Conservation (phyloP, 1,140 invertebrate genomes). For the Mycetomoellerius zeteki region DNA sequence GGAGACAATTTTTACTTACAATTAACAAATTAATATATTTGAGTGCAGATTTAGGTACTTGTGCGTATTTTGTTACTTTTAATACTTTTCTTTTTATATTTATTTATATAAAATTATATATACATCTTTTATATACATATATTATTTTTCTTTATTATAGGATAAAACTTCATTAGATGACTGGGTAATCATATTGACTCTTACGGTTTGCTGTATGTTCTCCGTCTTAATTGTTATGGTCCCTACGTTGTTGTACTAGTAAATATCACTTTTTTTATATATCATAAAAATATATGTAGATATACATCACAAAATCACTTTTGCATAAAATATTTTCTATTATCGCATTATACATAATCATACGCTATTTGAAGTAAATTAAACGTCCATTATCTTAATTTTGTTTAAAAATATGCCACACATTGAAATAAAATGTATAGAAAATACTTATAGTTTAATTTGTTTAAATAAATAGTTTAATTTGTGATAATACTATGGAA, state of each 20-base stretch:
- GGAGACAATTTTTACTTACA: background rate
- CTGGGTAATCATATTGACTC: background rate
- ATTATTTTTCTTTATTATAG: slow-evolving; percentile 11
- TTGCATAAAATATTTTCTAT: background rate
- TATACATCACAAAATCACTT: background rate
- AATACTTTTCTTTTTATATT: slow-evolving; percentile 4
- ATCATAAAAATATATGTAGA: background rate
- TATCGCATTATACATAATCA: background rate
- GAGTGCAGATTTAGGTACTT: background rate
- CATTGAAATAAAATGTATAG: background rate
- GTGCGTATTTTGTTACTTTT: background rate
- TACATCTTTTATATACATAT: background rate
- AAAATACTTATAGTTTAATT: background rate
- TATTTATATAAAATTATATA: slow-evolving; percentile 22
- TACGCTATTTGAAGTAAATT: background rate
- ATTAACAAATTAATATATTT: background rate
- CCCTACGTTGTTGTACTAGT: slow-evolving; percentile 62
- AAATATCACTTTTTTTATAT: slow-evolving; percentile 40
- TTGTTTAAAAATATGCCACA: background rate
- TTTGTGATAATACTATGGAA: background rate
- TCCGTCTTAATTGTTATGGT: slow-evolving; percentile 48
- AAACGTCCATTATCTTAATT: background rate
- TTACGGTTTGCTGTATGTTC: slow-evolving; percentile 13
- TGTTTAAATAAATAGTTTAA: background rate
- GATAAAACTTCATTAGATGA: background rate